These are phyloP conservation scores for Strigamia crassipes DNA, from an alignment of 2,888 invertebrate genomes.

Conservation along the genomic window DNA sequence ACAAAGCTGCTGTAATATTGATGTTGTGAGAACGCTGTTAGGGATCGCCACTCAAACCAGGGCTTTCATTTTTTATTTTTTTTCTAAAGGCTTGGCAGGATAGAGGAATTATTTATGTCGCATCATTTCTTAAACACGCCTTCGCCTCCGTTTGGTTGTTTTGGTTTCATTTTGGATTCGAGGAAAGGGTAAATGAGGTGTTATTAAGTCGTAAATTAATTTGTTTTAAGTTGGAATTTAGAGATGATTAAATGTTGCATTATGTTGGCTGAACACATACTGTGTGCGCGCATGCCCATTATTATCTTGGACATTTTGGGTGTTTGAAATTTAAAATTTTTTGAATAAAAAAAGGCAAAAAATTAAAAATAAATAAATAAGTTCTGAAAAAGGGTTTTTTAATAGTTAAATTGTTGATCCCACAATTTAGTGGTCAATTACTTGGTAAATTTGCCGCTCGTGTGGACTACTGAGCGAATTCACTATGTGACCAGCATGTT, in stretches of 20 bases:
- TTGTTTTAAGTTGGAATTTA: constrained; percentile 6
- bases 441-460: no score
- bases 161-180: background rate
- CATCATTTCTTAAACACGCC: background rate
- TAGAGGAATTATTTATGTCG: constrained; percentile 22
- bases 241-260: constrained; percentile 5
- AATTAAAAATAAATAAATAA: no score
- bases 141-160: background rate
- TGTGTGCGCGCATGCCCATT: background rate
- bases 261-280: background rate
- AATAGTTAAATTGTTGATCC: no score
- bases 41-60: constrained; percentile 7
- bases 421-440: no score
- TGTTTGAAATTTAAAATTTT: no score
- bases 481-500: no score
- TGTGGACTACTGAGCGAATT: no score
- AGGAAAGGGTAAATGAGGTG: constrained; percentile 18
- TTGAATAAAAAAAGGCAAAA: no score
- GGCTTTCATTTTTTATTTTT: background rate
- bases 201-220: constrained; percentile 25
- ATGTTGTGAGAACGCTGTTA: constrained; percentile 29
- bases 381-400: no score
- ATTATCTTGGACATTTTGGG: no score
- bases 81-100: background rate
- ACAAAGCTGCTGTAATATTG: constrained; percentile 2